Evolutionary conservation across 2,888 invertebrate species (phyloP), one percentile per base, ranked within the genome.

Genomic region (Clitarchus hookeri): DNA sequence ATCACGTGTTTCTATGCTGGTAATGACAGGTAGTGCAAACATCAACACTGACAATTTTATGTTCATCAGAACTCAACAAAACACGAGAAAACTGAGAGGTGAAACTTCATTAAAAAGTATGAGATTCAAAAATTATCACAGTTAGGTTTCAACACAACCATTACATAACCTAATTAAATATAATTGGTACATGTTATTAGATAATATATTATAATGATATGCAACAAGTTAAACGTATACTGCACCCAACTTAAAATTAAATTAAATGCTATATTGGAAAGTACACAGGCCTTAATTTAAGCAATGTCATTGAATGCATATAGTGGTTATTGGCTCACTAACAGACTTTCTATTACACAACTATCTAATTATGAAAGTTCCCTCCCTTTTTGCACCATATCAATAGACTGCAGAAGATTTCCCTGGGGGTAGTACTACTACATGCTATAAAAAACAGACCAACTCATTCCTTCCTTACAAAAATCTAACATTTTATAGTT

Each of bases 41-140:
- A 36, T 36, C 36, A 36, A 36, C 36, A 36, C 36, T 36, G 36
- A 36, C 2, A 36, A 36, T 4, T 36, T 53, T 2, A 53, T 53
- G 53, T 53, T 53, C 53, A 53, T 36, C 36, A 53, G 12, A 53
- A 8, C 53, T 53, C 53, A 12, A 53, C 8, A 12, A 19, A 53
- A 8, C 3, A 53, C 2, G 36, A 36, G 36, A 36, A 36, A 36
- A 36, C 8, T 48, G 65, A n/a, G n/a, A 19, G 8, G n/a, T 65
- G 65, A 65, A 65, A 65, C 65, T 65, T 65, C 23, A 1, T 8
- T 12, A n/a, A 19, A 65, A 65, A 65, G 19, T 23, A 65, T 65
- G 65, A 65, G 65, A 65, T 9, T 65, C 65, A 65, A 65, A 65
- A 65, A 65, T 65, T 65, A 65, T 65, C n/a, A 65, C 65, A n/a